phyloP scores from a whole-genome alignment of 1,140 invertebrate species.

The Bombus confusus region DNA sequence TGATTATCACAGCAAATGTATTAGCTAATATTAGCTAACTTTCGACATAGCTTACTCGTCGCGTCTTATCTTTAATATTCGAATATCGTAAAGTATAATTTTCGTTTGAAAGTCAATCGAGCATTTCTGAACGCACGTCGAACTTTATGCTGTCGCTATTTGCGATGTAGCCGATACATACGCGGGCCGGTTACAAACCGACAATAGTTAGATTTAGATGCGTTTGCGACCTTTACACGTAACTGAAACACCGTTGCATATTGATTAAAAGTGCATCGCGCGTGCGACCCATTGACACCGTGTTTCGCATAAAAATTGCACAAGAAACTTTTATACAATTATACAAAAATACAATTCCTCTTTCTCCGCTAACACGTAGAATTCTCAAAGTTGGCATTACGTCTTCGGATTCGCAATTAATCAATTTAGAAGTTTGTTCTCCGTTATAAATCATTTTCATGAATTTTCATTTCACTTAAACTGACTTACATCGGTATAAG shows the following conservation, averaged over 20 bases:
- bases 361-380: not conserved
- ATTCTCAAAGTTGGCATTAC: not conserved
- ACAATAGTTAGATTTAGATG: not conserved
- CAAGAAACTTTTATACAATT: not conserved
- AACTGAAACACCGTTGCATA: not conserved
- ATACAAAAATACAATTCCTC: not conserved
- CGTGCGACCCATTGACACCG: not conserved
- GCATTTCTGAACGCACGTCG: not conserved
- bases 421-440: too few relatives aligned
- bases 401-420: too few relatives aligned
- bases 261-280: not conserved
- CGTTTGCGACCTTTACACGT: not conserved
- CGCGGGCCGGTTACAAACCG: too few relatives aligned
- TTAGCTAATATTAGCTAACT: too few relatives aligned
- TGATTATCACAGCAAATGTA: too few relatives aligned
- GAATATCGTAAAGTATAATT: too few relatives aligned
- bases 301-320: not conserved
- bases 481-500: too few relatives aligned
- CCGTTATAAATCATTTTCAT: too few relatives aligned
- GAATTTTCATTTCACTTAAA: too few relatives aligned
- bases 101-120: too few relatives aligned
- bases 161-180: not conserved
- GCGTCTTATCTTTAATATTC: too few relatives aligned
- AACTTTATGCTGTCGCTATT: not conserved
- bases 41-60: too few relatives aligned